These are phyloP conservation scores for Tipula helvola DNA, from an alignment of 2,888 invertebrate genomes.

Conservation along the genomic window DNA sequence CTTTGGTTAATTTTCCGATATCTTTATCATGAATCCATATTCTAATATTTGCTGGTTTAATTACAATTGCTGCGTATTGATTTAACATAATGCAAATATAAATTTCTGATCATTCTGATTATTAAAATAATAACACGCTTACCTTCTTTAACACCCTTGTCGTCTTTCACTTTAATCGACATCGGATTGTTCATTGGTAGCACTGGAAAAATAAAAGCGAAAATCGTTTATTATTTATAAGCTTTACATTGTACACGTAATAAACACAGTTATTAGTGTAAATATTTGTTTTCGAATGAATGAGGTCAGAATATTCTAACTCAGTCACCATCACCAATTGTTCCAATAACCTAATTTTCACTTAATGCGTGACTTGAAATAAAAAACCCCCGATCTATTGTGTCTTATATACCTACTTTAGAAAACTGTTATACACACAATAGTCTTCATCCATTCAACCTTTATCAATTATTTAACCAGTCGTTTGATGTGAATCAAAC, in stretches of 20 bases:
- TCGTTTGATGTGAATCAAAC: not conserved
- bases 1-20: constrained; percentile 70
- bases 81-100: not conserved
- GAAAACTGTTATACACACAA: not conserved
- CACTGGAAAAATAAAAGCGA: not conserved
- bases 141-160: not conserved
- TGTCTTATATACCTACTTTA: not conserved
- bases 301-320: not conserved
- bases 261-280: not conserved
- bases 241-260: not conserved
- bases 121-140: not conserved
- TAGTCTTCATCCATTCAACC: not conserved
- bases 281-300: not conserved
- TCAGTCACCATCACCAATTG: not conserved
- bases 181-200: constrained; percentile 9
- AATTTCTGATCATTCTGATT: not conserved
- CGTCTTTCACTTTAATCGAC: constrained; percentile 5
- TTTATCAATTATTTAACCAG: not conserved
- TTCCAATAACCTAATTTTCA: not conserved
- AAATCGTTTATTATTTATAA: not conserved
- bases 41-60: constrained; percentile 77
- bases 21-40: constrained; percentile 95
- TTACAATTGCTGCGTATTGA: constrained; percentile 48
- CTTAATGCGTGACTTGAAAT: not conserved
- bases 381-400: not conserved